These are phyloP conservation scores for Sebastes glaucus DNA, from an alignment of 2,797 vertebrate genomes.

Conservation along the genomic window DNA sequence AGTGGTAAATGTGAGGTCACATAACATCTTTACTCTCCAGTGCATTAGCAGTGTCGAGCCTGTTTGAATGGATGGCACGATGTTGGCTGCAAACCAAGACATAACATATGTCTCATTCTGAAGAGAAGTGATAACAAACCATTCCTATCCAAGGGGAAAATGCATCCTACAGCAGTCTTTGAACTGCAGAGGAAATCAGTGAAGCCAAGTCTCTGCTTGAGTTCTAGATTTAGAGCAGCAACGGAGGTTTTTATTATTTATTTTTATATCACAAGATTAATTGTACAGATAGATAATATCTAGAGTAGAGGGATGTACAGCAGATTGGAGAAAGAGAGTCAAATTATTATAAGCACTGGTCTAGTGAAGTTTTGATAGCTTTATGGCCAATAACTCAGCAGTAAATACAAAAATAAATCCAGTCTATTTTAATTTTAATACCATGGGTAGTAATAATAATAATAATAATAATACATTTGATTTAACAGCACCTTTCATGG, in stretches of 20 bases:
- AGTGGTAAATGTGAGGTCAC: conserved; percentile 1
- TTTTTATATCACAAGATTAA: not conserved
- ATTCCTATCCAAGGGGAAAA: not conserved
- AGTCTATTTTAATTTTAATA: not conserved
- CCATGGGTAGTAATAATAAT: too few relatives aligned
- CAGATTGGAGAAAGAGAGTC: not conserved
- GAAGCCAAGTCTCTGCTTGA: not conserved
- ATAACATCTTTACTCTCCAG: not conserved
- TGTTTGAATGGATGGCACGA: not conserved
- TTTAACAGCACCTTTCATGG: too few relatives aligned
- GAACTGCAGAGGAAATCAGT: not conserved
- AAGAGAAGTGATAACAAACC: not conserved
- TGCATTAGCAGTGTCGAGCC: not conserved
- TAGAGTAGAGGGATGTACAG: not conserved
- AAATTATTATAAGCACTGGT: not conserved
- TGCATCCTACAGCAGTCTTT: not conserved
- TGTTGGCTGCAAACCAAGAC: not conserved
- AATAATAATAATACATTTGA: too few relatives aligned
- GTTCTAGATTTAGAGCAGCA: not conserved
- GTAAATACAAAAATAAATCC: not conserved
- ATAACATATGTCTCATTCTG: conserved; percentile 24
- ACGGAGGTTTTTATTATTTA: not conserved
- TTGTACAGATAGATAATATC: not conserved
- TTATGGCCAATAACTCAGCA: not conserved
- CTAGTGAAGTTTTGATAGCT: not conserved